phyloP scores from a whole-genome alignment of 2,888 invertebrate genomes.

The Dicycla oo region DNA sequence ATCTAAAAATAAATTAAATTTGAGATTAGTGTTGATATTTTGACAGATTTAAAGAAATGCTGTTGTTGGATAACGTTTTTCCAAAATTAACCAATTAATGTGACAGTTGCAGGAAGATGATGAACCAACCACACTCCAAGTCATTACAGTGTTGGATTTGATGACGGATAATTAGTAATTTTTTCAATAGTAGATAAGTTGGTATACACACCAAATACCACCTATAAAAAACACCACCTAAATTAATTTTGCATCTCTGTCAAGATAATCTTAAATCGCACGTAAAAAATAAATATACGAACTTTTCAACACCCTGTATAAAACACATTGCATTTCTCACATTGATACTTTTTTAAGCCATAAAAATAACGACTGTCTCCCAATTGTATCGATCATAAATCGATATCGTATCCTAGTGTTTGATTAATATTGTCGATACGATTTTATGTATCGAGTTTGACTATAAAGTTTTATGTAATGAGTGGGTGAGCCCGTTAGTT shows the following conservation, averaged over 20 bases:
- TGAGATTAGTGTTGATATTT: not conserved
- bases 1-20: not conserved
- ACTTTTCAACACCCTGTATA: slow-evolving; percentile 68
- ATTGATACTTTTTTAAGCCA: slow-evolving; percentile 86
- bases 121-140: not conserved
- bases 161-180: not conserved
- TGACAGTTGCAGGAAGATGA: too few species aligned
- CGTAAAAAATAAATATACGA: not conserved
- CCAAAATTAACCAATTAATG: not conserved
- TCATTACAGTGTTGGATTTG: not conserved
- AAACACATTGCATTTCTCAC: slow-evolving; percentile 82
- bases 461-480: slow-evolving; percentile 56
- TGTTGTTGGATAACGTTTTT: not conserved
- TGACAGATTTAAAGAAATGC: not conserved
- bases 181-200: not conserved
- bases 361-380: slow-evolving; percentile 87
- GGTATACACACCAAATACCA: not conserved
- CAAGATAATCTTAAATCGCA: not conserved
- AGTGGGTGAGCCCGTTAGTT: slow-evolving; percentile 16
- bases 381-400: slow-evolving; percentile 83
- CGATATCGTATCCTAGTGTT: slow-evolving; percentile 73
- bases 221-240: too few species aligned
- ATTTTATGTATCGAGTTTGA: slow-evolving; percentile 55
- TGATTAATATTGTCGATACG: slow-evolving; percentile 70
- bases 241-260: not conserved